Base-by-base conservation (phyloP, 2,888 invertebrate species). In the Nomada goodeniana region DNA sequence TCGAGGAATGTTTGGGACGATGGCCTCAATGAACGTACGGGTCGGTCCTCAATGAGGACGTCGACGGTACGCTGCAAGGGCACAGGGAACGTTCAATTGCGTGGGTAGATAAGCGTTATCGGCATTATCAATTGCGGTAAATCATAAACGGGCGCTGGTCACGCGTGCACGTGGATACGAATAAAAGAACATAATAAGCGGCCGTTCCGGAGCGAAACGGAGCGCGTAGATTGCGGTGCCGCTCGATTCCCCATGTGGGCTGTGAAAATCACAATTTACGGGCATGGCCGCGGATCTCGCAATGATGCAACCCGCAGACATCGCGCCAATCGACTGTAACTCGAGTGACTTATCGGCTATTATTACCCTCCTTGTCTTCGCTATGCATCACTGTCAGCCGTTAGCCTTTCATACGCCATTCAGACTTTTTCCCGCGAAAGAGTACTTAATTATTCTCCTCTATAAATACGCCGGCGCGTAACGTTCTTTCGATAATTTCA, bases 361-460 rank as follows among this genome's bases (percentile, higher is more conserved):
- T 87, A 86, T 83, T 83, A 85, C 61, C 79, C 71, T 64, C 68
- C 59, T 81, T 72, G 84, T 85, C 77, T 83, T 83, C 78, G 81
- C 85, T 76, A 84, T 87, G 81, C 61, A 87, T 83, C 85, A 76
- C 80, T 87, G 86, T 86, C 86, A 79, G 67, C 11, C 73, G 61
- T 70, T 82, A 68, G 74, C 67, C 83, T 86, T 86, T 86, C 86
- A 85, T 80, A 74, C 75, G 80, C 82, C 80, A 86, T 86, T 87
- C 87, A 86, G 68, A 52, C 79, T 79, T 87, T 73, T 67, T 68
- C 52, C 50, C 57, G 53, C 11, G 61, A 80, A 81, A 80, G 75
- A 67, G 53, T 63, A 65, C 80, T 85, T 86, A 85, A 86, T 87
- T 87, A 87, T 87, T 79, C 77, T 68, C 52, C 64, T 59, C 86